Conservation (phyloP, 1,140 invertebrate species). For the Neoseiulus cucumeris region DNA sequence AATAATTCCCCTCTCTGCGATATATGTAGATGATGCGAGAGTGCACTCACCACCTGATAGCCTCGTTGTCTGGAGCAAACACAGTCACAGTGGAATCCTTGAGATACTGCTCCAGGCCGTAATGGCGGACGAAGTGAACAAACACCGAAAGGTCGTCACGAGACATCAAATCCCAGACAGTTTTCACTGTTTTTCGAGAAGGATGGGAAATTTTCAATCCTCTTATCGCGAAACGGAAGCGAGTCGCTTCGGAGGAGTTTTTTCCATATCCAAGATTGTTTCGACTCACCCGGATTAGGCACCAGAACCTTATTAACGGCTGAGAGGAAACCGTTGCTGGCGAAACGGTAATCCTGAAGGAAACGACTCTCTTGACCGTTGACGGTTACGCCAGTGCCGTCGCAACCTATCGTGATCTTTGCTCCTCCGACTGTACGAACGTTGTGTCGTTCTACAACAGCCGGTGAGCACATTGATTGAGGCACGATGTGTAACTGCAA, state of each 20-base stretch:
- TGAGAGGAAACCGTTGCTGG: constrained; percentile 5
- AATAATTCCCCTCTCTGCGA: no score
- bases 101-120: background rate
- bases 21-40: no score
- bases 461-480: background rate
- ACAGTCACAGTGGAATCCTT: background rate
- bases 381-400: background rate
- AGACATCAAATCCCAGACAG: background rate
- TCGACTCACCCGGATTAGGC: background rate
- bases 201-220: no score
- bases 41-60: background rate
- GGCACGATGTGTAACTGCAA: background rate
- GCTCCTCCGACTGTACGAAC: background rate
- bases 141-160: background rate
- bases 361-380: background rate
- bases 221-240: no score
- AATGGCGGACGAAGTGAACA: background rate
- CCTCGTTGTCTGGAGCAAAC: constrained; percentile 4
- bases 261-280: background rate
- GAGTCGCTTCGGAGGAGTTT: no score
- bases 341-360: constrained; percentile 6
- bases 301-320: background rate
- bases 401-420: background rate
- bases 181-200: background rate
- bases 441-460: background rate